phyloP scores from a whole-genome alignment of 2,888 invertebrate species.

The Drosophila merina region DNA sequence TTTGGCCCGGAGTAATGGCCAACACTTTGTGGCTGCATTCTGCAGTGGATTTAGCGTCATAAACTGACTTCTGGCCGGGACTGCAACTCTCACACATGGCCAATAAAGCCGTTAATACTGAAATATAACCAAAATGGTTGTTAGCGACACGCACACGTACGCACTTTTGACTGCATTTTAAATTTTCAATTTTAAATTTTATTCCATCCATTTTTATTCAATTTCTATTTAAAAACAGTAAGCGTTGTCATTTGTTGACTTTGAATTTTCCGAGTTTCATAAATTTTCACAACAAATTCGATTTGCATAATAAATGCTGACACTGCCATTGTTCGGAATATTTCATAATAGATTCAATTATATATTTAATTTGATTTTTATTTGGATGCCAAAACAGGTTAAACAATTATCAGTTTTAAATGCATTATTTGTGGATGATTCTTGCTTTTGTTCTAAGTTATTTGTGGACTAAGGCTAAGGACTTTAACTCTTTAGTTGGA shows the following conservation, averaged over 20 bases:
- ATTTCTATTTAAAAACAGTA: neutral
- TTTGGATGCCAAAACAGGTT: conserved; percentile 14
- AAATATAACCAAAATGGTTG: conserved; percentile 10
- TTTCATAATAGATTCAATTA: conserved; percentile 33
- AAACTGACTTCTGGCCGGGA: conserved; percentile 31
- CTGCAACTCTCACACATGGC: conserved; percentile 8
- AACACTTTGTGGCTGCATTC: conserved; percentile 33
- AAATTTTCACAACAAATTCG: conserved; percentile 25
- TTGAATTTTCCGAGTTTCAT: conserved; percentile 58
- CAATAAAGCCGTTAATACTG: conserved; percentile 10
- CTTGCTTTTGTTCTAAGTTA: neutral
- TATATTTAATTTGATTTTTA: conserved; percentile 8
- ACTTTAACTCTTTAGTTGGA: neutral
- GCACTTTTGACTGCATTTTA: neutral
- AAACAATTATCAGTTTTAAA: conserved; percentile 18
- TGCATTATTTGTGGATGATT: neutral
- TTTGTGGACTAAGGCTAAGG: neutral
- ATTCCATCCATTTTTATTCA: neutral
- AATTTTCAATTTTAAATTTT: neutral
- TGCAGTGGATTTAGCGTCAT: conserved; percentile 33
- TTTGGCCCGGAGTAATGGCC: conserved; percentile 33
- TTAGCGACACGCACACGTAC: too few relatives aligned
- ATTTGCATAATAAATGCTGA: conserved; percentile 71
- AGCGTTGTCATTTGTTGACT: conserved; percentile 51
- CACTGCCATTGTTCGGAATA: conserved; percentile 4